These are phyloP conservation scores for Channa maculata DNA, from an alignment of 2,113 vertebrate genomes.

Conservation along the genomic window DNA sequence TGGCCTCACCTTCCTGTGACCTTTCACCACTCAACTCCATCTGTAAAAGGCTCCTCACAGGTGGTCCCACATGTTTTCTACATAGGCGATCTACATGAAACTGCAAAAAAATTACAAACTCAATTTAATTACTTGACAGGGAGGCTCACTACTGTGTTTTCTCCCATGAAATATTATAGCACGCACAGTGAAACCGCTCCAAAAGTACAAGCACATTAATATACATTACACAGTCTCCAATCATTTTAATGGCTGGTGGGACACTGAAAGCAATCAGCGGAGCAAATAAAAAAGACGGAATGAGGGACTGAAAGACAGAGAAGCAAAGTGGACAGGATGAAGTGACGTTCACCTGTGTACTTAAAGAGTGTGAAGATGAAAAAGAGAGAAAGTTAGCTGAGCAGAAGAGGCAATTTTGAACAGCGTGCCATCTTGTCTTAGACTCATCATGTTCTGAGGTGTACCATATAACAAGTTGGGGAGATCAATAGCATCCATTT, in stretches of 20 bases:
- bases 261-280: slow-evolving; percentile 66
- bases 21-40: slow-evolving; percentile 34
- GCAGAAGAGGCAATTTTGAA: slow-evolving; percentile 67
- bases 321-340: slow-evolving; percentile 46
- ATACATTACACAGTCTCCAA: slow-evolving; percentile 71
- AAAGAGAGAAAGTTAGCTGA: slow-evolving; percentile 60
- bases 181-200: slow-evolving; percentile 49
- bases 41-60: slow-evolving; percentile 7
- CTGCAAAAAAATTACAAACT: slow-evolving; percentile 29
- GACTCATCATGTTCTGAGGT: slow-evolving; percentile 64
- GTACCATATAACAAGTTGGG: slow-evolving; percentile 78
- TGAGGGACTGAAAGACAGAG: slow-evolving; percentile 37
- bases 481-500: slow-evolving; percentile 83
- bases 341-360: slow-evolving; percentile 44
- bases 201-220: slow-evolving; percentile 72
- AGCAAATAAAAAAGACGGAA: slow-evolving; percentile 59
- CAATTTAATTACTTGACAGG: slow-evolving; percentile 62
- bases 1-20: slow-evolving; percentile 1
- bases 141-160: slow-evolving; percentile 40
- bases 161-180: slow-evolving; percentile 61
- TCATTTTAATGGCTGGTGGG: slow-evolving; percentile 71
- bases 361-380: slow-evolving; percentile 55
- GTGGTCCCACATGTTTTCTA: not conserved
- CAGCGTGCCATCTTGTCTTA: slow-evolving; percentile 56
- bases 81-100: too few relatives aligned